A percentile compares a stretch with the other conserved stretches of the same genome.
These are phyloP conservation scores for Condylostylus longicornis DNA, from an alignment of 1,140 invertebrate species.

Conservation along the genomic window DNA sequence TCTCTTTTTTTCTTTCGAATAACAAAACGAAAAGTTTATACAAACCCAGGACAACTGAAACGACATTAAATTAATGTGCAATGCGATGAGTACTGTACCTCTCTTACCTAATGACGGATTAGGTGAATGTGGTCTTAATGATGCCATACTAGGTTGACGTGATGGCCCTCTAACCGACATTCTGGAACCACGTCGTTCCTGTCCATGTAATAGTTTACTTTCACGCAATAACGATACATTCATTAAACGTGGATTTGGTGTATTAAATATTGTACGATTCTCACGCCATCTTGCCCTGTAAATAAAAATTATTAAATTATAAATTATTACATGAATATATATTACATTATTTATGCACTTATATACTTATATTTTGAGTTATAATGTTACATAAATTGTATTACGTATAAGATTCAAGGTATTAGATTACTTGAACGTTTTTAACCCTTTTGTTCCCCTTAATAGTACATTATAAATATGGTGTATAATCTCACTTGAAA, in stretches of 20 bases:
- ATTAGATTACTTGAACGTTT: no score
- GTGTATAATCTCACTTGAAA: no score
- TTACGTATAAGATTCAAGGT: no score
- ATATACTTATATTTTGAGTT: background rate
- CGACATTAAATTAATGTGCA: conserved; percentile 2
- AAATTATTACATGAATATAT: no score
- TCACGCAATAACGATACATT: conserved; percentile 70
- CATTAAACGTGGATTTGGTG: conserved; percentile 80
- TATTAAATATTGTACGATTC: conserved; percentile 85
- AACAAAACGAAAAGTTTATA: no score
- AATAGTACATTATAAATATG: no score
- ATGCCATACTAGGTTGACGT: conserved; percentile 65
- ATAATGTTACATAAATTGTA: background rate
- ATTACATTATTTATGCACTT: no score
- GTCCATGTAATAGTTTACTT: conserved; percentile 60
- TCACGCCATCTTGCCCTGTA: conserved; percentile 75
- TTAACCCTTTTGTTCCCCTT: no score
- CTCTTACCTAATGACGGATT: conserved; percentile 59
- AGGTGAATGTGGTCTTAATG: conserved; percentile 62
- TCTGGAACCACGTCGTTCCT: conserved; percentile 59
- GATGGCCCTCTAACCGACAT: conserved; percentile 60
- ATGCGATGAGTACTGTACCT: conserved; percentile 30
- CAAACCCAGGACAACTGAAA: no score
- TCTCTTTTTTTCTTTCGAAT: no score
- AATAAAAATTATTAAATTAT: no score